Base-by-base conservation (phyloP, 2,888 invertebrate species). In the Peribatodes rhomboidaria region DNA sequence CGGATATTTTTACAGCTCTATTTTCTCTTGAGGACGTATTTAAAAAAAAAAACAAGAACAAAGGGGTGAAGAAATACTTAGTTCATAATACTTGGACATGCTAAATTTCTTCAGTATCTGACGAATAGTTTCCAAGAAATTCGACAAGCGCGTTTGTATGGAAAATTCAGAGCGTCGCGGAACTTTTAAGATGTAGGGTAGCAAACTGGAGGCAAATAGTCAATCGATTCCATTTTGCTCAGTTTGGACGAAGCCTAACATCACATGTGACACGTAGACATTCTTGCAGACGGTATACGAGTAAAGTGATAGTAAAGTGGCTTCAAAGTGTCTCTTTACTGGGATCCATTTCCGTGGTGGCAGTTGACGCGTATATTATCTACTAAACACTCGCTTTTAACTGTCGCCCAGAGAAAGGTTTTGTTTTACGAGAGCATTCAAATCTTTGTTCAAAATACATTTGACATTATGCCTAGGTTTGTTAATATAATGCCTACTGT, bases 261-360 rank as follows among this genome's bases (percentile, higher is more conserved):
- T 52, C 22, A n/a, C 7, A 22, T 22, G 16, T 39, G 41, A 11
- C 27, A 8, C 54, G 20, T 8, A 27, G 14, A 41, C 27, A 41
- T 31, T 54, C 27, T 54, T 41, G 31, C 10, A n/a, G 35, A n/a
- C 22, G 1, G 20, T 14, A 53, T 10, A 37, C 14, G 14, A 37
- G 39, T 20, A 18, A 55, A 55, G 55, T 55, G 55, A n/a, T 13
- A 20, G 39, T 20, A 18, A 55, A 55, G 55, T 55, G 55, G 14
- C n/a, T 44, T 33, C 20, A 16, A 55, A 55, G 55, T 55, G 44
- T 55, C 42, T 54, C 31, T 31, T 42, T 42, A 42, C 42, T 54
- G 16, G 16, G 27, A 31, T 16, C 41, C 31, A 39, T 53, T 35
- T 53, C n/a, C 11, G 52, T 8, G 22, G 52, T 8, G 22, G n/a